Evolutionary conservation across 2,797 vertebrate genomes (phyloP).

Genomic region (Rhynchonycteris naso): DNA sequence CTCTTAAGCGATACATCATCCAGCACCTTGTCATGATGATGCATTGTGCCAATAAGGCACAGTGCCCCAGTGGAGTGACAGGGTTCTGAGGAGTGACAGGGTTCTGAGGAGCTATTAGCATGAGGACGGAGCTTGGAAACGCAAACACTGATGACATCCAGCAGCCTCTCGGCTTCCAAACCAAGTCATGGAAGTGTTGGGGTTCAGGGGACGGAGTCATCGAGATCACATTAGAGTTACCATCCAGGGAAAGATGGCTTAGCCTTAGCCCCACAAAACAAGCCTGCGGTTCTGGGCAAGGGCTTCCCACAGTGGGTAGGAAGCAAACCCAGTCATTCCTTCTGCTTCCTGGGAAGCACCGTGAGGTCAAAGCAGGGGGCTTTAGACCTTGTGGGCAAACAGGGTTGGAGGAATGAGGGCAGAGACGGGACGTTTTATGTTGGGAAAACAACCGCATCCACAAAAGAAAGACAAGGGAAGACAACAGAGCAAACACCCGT

Average conservation of each 20-base stretch:
- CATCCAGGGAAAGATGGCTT: too few species aligned
- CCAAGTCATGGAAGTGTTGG: background rate
- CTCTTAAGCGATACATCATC: slow-evolving; percentile 76
- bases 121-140: slow-evolving; percentile 71
- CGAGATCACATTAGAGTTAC: background rate
- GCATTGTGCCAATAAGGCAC: slow-evolving; percentile 79
- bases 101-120: slow-evolving; percentile 62
- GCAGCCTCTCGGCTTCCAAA: background rate
- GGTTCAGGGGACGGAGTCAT: too few species aligned
- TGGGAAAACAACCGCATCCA: background rate
- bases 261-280: background rate
- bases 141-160: background rate
- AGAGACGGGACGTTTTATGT: background rate
- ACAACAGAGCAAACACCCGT: accelerated
- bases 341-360: background rate
- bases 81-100: slow-evolving; percentile 66
- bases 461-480: too few species aligned
- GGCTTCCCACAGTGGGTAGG: background rate
- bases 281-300: background rate
- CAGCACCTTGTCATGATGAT: slow-evolving; percentile 80
- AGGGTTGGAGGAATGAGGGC: background rate
- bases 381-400: background rate
- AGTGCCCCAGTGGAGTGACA: slow-evolving; percentile 62
- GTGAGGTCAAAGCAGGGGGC: background rate
- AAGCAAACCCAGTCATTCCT: background rate